Conservation (phyloP, 2,113 vertebrate genomes). For the Diglossa brunneiventris region DNA sequence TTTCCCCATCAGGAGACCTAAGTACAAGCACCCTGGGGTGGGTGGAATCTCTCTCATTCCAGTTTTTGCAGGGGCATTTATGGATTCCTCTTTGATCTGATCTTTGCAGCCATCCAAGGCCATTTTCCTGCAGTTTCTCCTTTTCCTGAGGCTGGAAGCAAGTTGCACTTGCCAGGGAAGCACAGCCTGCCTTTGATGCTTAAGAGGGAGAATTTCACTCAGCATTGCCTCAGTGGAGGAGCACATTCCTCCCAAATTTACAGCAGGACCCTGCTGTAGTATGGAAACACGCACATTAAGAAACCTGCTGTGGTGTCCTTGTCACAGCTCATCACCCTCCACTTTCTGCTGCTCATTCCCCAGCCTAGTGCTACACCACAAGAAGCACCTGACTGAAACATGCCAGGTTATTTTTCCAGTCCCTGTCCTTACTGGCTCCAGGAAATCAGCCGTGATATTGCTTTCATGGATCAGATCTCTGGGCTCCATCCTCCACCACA, state of each 20-base stretch:
- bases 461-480: neutral
- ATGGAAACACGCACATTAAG: neutral
- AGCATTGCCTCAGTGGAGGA: neutral
- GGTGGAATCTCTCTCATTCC: neutral
- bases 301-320: neutral
- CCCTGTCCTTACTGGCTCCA: neutral
- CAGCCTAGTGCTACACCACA: neutral
- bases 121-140: neutral
- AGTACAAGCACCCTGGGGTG: neutral
- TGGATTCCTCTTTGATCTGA: neutral
- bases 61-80: neutral
- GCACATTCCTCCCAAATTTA: neutral
- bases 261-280: fast-evolving
- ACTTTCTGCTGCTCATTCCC: neutral
- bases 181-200: neutral
- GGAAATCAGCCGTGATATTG: neutral
- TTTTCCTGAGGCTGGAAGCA: neutral
- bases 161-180: neutral
- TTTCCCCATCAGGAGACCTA: neutral
- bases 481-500: neutral
- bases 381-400: neutral
- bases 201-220: neutral
- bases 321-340: neutral
- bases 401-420: neutral
- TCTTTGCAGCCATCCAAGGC: neutral